These are phyloP conservation scores for Agrochola litura DNA, from an alignment of 2,888 invertebrate species.

Conservation along the genomic window DNA sequence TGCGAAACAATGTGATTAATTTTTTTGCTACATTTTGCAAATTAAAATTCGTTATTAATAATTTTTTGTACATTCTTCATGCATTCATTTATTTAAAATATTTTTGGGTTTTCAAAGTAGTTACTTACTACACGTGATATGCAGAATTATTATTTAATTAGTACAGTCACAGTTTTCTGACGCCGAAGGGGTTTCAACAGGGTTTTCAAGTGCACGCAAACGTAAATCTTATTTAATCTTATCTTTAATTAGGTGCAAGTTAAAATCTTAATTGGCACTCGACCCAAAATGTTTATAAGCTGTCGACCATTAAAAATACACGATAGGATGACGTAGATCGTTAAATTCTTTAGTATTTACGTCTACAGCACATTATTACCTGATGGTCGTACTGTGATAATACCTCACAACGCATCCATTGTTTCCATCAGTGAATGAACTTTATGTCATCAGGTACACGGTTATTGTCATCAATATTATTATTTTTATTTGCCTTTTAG, in stretches of 20 bases:
- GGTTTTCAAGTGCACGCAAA: slow-evolving; percentile 38
- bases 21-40: neutral
- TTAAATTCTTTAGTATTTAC: slow-evolving; percentile 42
- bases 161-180: neutral
- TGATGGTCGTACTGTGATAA: slow-evolving; percentile 74
- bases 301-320: slow-evolving; percentile 51
- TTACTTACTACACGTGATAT: slow-evolving; percentile 8
- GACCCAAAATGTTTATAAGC: slow-evolving; percentile 45
- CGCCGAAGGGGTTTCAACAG: slow-evolving; percentile 7
- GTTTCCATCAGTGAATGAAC: slow-evolving; percentile 78
- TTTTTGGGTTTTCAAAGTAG: slow-evolving; percentile 7
- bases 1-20: slow-evolving; percentile 19
- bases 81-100: too few relatives aligned
- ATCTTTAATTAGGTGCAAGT: slow-evolving; percentile 44
- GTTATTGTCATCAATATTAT: slow-evolving; percentile 51
- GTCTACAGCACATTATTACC: slow-evolving; percentile 56
- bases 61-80: slow-evolving; percentile 4
- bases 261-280: slow-evolving; percentile 57
- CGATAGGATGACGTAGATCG: slow-evolving; percentile 19
- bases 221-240: slow-evolving; percentile 39
- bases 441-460: slow-evolving; percentile 61
- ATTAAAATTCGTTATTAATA: neutral
- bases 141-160: slow-evolving; percentile 10
- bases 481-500: slow-evolving; percentile 51
- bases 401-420: slow-evolving; percentile 67